Evolutionary conservation across 2,888 invertebrate genomes (phyloP).

Genomic region (Drosophila melanosoma): DNA sequence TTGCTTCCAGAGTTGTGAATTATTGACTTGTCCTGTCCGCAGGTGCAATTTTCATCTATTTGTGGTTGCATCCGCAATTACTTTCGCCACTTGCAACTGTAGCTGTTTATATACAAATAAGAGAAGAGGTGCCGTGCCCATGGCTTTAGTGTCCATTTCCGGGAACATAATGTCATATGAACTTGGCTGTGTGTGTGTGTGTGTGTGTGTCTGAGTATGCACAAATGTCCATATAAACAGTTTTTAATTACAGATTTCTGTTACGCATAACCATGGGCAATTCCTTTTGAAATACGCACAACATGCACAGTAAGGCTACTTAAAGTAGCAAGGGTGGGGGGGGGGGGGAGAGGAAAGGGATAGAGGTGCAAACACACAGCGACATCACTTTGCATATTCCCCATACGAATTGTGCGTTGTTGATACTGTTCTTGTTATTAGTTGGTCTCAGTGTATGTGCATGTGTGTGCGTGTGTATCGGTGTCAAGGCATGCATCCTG

Average conservation of each 20-base stretch:
- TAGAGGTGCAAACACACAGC: conserved; percentile 47
- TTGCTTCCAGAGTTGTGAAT: conserved; percentile 46
- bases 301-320: conserved; percentile 43
- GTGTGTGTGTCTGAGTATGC: neutral
- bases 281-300: conserved; percentile 52
- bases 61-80: conserved; percentile 67
- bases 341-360: conserved; percentile 4
- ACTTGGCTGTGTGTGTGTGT: conserved; percentile 14
- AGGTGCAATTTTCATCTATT: conserved; percentile 43
- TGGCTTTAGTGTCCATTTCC: conserved; percentile 55
- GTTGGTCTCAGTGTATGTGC: neutral
- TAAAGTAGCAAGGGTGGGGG: neutral
- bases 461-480: conserved; percentile 33
- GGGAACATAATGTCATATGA: conserved; percentile 60
- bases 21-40: conserved; percentile 62
- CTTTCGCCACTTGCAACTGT: conserved; percentile 43
- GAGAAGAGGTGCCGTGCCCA: neutral
- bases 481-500: conserved; percentile 70
- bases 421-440: conserved; percentile 5
- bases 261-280: conserved; percentile 66
- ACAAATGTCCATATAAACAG: conserved; percentile 6
- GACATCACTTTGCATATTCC: conserved; percentile 53
- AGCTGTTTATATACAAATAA: conserved; percentile 26
- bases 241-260: conserved; percentile 49
- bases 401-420: conserved; percentile 40